Evolutionary conservation across 2,797 vertebrate genomes (phyloP).

Genomic region (Ctenopoma multispine): DNA sequence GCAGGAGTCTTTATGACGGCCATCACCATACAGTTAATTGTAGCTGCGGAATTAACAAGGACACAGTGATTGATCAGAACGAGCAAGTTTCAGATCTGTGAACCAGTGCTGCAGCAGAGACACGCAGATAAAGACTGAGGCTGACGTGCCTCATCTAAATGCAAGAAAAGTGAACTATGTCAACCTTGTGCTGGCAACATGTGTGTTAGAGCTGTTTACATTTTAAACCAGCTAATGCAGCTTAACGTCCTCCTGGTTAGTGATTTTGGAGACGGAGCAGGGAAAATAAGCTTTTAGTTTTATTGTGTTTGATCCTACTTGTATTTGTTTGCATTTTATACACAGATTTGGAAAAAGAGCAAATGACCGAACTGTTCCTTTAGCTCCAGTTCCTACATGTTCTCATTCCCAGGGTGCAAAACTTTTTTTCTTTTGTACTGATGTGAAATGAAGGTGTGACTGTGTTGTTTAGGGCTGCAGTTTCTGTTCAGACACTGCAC

Average conservation of each 20-base stretch:
- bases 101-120: background rate
- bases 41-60: background rate
- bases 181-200: background rate
- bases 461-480: no score
- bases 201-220: background rate
- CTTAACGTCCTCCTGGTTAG: background rate
- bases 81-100: background rate
- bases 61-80: background rate
- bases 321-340: no score
- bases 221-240: background rate
- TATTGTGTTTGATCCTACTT: no score
- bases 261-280: background rate
- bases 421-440: no score
- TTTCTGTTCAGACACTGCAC: no score
- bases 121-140: background rate
- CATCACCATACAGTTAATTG: background rate
- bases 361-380: no score
- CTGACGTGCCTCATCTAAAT: background rate
- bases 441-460: no score
- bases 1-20: background rate
- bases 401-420: no score
- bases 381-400: no score
- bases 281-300: background rate
- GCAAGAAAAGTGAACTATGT: background rate
- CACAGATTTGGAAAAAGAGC: no score